A percentile compares a stretch with the other conserved stretches of the same genome.
Conservation (phyloP, 2,113 vertebrate species). For the Actenoides hombroni region DNA sequence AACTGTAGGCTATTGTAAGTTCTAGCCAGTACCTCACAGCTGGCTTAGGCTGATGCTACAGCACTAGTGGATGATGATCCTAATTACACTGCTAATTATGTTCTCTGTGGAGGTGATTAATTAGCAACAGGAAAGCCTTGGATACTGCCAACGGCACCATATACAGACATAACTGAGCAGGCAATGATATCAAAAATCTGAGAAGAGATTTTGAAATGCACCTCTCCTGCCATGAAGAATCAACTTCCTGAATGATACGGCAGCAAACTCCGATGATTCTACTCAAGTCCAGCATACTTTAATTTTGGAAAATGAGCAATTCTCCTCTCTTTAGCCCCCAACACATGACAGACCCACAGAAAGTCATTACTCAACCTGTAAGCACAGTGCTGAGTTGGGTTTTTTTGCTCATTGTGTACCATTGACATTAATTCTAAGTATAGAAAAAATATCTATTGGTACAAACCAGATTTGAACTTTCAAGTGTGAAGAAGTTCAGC, state of each 20-base stretch:
- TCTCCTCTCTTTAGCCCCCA: not conserved
- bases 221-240: not conserved
- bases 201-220: slow-evolving; percentile 30
- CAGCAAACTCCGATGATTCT: not conserved
- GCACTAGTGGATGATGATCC: slow-evolving; percentile 73
- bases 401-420: not conserved
- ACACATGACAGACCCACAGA: not conserved
- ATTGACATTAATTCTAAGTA: not conserved
- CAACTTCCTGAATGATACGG: not conserved
- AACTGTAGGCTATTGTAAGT: slow-evolving; percentile 34
- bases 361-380: not conserved
- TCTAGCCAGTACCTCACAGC: slow-evolving; percentile 51
- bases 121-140: slow-evolving; percentile 68
- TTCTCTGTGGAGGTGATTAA: slow-evolving; percentile 79
- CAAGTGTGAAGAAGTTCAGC: not conserved
- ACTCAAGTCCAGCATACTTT: not conserved
- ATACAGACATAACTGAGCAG: slow-evolving; percentile 48
- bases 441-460: not conserved
- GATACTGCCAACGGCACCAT: slow-evolving; percentile 51
- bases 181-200: slow-evolving; percentile 35
- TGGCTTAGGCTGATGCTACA: slow-evolving; percentile 30
- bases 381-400: not conserved
- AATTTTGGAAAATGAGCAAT: not conserved
- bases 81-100: slow-evolving; percentile 86
- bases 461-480: not conserved